Evolutionary conservation across 2,888 invertebrate species (phyloP), one percentile per base, ranked within the genome.

Genomic region (Hypomecis punctinalis): DNA sequence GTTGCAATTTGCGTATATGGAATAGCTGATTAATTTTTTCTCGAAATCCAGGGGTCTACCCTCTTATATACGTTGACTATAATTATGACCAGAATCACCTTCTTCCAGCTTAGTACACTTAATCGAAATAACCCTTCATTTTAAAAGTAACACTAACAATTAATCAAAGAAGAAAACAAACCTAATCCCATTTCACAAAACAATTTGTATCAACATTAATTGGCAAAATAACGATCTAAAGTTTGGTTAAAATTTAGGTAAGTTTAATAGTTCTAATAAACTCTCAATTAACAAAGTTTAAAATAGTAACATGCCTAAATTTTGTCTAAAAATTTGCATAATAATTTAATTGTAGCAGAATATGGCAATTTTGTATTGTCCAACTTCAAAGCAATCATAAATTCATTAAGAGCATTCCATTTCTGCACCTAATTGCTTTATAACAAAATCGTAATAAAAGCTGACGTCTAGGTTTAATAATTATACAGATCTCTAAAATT

Each of bases 401-500:
- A 23, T 56, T 49, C n/a, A 48, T 55, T 43, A 43, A 49, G 10
- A 43, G 5, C 42, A 43, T 52, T 52, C 52, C 9, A 37, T 49
- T 55, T 49, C n/a, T 52, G 39, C 35, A 33, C 53, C 7, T 49
- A 60, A 64, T 60, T 55, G 60, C 36, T 53, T 62, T 62, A 56
- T 49, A 45, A 36, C 56, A 37, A 40, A 54, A 11, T 43, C 46
- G 39, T 57, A 8, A 23, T 39, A 23, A 40, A 51, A 49, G 6
- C 59, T 45, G 46, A 46, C 35, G 11, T 35, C 53, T 54, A 46
- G 45, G 55, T 59, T 55, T 43, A 63, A 54, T 63, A 59, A 63
- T 58, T 58, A 54, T 33, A 39, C 46, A 54, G 9, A 36, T 33
- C 9, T 33, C 9, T 10, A 61, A 62, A 40, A 47, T 40, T 53